Conservation (phyloP, 1,140 invertebrate species). For the Lepidurus arcticus region DNA sequence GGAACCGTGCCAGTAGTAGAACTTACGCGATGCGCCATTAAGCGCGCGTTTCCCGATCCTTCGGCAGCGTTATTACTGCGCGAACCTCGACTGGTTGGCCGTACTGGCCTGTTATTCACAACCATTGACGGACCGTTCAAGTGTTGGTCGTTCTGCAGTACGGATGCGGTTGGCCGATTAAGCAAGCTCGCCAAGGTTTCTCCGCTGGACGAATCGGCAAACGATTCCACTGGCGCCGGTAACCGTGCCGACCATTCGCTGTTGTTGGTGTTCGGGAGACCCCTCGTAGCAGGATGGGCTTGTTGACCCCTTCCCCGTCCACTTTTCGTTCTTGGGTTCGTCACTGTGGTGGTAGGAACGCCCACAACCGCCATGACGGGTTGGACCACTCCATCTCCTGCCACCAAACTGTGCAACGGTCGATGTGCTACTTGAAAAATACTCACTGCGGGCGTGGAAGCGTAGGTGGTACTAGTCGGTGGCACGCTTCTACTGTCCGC, state of each 20-base stretch:
- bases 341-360: background rate
- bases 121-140: background rate
- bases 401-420: slow-evolving; percentile 20
- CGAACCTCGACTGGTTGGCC: background rate
- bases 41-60: background rate
- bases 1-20: background rate
- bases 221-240: background rate
- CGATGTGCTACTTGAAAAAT: slow-evolving; percentile 33
- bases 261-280: background rate
- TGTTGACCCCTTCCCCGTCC: slow-evolving; percentile 13
- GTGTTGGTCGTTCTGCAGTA: slow-evolving; percentile 17
- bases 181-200: slow-evolving; percentile 11
- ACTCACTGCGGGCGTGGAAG: slow-evolving; percentile 31
- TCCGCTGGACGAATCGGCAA: background rate
- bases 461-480: slow-evolving; percentile 3
- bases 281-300: background rate
- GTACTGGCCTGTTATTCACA: background rate
- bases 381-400: slow-evolving; percentile 5
- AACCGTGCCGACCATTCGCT: background rate
- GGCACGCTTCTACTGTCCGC: background rate
- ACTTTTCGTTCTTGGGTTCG: background rate
- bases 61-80: background rate
- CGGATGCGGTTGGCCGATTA: background rate
- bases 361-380: slow-evolving; percentile 26
- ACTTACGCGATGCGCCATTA: background rate